phyloP scores from a whole-genome alignment of 1,140 invertebrate species.

The Pollicipes pollicipes region DNA sequence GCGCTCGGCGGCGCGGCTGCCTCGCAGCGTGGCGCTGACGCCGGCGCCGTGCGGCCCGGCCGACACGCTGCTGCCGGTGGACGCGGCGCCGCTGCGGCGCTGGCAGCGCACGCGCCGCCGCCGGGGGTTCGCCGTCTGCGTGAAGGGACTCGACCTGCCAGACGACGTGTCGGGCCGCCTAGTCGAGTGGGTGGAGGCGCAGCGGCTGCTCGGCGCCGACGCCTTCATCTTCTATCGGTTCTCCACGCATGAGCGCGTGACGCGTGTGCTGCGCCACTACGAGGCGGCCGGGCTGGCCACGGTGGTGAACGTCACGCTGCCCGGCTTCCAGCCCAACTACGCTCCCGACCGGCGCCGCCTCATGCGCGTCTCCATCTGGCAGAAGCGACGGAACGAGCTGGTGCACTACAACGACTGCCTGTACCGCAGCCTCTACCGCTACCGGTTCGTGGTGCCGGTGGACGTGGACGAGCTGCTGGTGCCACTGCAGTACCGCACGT shows the following conservation, averaged over 20 bases:
- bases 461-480: slow-evolving; percentile 31
- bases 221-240: not conserved
- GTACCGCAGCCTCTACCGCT: slow-evolving; percentile 72
- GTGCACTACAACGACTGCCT: slow-evolving; percentile 94
- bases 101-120: not conserved
- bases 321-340: slow-evolving; percentile 77
- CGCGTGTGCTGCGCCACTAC: not conserved
- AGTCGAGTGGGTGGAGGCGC: not conserved
- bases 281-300: not conserved
- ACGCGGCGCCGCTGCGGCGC: not conserved
- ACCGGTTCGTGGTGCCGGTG: slow-evolving; percentile 17
- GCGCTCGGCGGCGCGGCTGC: not conserved
- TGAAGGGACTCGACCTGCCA: not conserved
- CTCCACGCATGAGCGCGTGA: not conserved
- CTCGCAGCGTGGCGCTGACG: not conserved
- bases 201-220: not conserved
- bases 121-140: not conserved
- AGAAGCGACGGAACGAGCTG: slow-evolving; percentile 84
- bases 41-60: not conserved
- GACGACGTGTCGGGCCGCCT: not conserved
- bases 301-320: slow-evolving; percentile 67
- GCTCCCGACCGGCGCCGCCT: slow-evolving; percentile 73
- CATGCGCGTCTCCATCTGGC: slow-evolving; percentile 55
- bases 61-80: not conserved
- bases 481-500: slow-evolving; percentile 54